These are phyloP conservation scores for Meandrina meandrites DNA, from an alignment of 92 coral and sea anemone genomes.

Conservation along the genomic window DNA sequence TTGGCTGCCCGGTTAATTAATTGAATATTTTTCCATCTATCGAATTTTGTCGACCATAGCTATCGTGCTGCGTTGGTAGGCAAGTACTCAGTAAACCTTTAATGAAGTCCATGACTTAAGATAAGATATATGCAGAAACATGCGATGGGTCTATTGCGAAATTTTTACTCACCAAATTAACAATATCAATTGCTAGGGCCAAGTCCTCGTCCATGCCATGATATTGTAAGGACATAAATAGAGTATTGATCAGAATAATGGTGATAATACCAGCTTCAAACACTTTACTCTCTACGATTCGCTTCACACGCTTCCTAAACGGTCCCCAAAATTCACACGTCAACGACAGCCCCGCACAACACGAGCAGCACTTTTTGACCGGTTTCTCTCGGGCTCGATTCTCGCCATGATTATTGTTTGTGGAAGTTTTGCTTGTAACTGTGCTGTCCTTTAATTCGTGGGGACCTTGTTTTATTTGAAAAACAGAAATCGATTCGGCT, in stretches of 20 bases:
- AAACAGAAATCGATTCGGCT: conserved; percentile 55
- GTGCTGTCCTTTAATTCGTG: neutral
- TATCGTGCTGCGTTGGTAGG: too few species aligned
- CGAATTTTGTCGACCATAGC: neutral
- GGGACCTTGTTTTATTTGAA: conserved; percentile 60
- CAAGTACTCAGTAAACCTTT: too few species aligned
- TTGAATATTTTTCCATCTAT: too few species aligned
- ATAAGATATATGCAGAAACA: too few species aligned
- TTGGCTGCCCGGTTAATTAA: too few species aligned
- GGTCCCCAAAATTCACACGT: conserved; percentile 25
- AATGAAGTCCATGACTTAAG: too few species aligned
- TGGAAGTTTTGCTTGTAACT: neutral
- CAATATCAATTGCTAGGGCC: conserved; percentile 62
- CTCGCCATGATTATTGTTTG: conserved; percentile 3
- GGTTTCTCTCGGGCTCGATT: neutral
- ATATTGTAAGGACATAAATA: conserved; percentile 87
- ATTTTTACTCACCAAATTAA: conserved; percentile 70
- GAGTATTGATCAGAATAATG: conserved; percentile 84
- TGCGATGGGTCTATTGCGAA: too few species aligned
- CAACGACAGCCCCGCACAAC: conserved; percentile 17
- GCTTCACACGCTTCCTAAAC: conserved; percentile 42
- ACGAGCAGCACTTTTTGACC: conserved; percentile 9
- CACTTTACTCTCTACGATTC: conserved; percentile 58
- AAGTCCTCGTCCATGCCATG: conserved; percentile 78
- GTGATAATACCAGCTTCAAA: conserved; percentile 78